phyloP scores from a whole-genome alignment of 2,797 vertebrate genomes.

The Heteromormyrus szaboi region DNA sequence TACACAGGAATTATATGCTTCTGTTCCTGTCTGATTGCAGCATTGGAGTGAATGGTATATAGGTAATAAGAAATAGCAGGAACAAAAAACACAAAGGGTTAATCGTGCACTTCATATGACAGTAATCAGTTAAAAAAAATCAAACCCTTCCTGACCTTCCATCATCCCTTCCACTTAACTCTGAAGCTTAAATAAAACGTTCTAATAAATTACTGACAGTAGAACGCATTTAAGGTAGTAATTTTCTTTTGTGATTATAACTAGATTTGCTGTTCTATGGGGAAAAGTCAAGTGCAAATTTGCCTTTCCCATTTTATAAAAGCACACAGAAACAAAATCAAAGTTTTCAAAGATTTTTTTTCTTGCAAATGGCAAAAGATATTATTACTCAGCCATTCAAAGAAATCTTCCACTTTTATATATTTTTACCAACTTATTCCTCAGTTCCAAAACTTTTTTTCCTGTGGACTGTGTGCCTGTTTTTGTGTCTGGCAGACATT shows the following conservation, averaged over 20 bases:
- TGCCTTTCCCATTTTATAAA: conserved; percentile 24
- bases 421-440: neutral
- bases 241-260: conserved; percentile 31
- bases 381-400: conserved; percentile 12
- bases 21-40: conserved; percentile 1
- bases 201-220: conserved; percentile 33
- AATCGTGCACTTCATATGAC: conserved; percentile 22
- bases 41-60: neutral
- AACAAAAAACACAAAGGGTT: conserved; percentile 14
- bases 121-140: conserved; percentile 24
- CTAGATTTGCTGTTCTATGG: conserved; percentile 5
- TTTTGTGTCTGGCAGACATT: neutral
- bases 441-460: conserved; percentile 6
- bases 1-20: conserved; percentile 24
- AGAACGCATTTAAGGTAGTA: conserved; percentile 24
- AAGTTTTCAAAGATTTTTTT: conserved; percentile 24
- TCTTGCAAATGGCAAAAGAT: conserved; percentile 17
- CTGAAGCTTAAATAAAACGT: conserved; percentile 24
- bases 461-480: neutral
- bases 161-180: conserved; percentile 30
- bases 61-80: conserved; percentile 11
- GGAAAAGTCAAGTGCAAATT: conserved; percentile 6
- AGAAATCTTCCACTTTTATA: conserved; percentile 14
- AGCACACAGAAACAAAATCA: conserved; percentile 16
- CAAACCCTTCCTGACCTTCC: conserved; percentile 11